Evolutionary conservation across 2,797 vertebrate genomes (phyloP).

Genomic region (Notolabrus celidotus): DNA sequence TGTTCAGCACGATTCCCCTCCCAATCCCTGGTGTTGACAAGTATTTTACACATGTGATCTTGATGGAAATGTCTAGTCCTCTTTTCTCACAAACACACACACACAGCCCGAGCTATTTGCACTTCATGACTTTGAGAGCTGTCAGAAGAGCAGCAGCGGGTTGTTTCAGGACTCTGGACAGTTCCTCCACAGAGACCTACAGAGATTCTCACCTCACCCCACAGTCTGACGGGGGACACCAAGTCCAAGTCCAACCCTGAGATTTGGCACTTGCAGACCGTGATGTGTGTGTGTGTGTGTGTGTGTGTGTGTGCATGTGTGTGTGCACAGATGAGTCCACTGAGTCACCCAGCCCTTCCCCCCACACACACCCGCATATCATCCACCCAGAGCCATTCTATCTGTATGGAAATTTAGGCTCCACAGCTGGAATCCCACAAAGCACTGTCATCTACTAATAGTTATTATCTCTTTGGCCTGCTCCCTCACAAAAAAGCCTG

Average conservation of each 20-base stretch:
- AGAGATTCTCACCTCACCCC: slow-evolving; percentile 47
- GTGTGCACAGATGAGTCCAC: slow-evolving; percentile 55
- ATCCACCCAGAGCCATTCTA: slow-evolving; percentile 98
- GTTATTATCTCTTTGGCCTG: slow-evolving; percentile 99
- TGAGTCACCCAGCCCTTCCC: slow-evolving; percentile 68
- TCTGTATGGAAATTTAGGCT: slow-evolving; percentile 99
- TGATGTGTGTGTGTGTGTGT: slow-evolving; percentile 7
- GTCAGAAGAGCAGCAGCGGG: slow-evolving; percentile 51
- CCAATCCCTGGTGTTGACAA: slow-evolving; percentile 56
- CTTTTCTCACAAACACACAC: slow-evolving; percentile 50
- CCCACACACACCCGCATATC: slow-evolving; percentile 84
- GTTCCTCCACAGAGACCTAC: slow-evolving; percentile 71
- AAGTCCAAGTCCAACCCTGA: slow-evolving; percentile 58
- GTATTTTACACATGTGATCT: slow-evolving; percentile 59
- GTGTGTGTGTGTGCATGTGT: slow-evolving; percentile 14
- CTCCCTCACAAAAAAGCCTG: slow-evolving; percentile 84
- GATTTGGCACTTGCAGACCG: slow-evolving; percentile 54
- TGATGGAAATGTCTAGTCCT: slow-evolving; percentile 78
- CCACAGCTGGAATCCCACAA: slow-evolving; percentile 97
- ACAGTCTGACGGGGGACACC: slow-evolving; percentile 59
- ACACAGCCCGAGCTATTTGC: slow-evolving; percentile 63
- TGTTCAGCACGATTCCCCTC: slow-evolving; percentile 21
- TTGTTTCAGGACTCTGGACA: slow-evolving; percentile 80
- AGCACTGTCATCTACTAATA: slow-evolving; percentile 99
- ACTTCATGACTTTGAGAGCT: slow-evolving; percentile 77